Percentiles rank a stretch among this genome's conserved stretches.
phyloP scores from a whole-genome alignment of 1,140 invertebrate species.

The Zaprionus taronus region DNA sequence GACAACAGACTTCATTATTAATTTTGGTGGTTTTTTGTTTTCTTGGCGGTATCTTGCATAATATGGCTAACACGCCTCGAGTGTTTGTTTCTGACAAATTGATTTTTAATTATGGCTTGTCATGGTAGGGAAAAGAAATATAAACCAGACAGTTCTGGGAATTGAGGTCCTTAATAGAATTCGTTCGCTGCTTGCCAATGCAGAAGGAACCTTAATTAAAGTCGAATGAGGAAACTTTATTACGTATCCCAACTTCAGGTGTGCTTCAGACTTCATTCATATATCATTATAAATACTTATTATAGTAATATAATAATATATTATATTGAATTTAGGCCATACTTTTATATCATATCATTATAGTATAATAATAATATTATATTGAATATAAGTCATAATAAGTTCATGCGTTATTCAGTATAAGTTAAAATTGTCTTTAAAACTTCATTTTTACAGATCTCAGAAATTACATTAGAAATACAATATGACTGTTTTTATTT shows the following conservation, averaged over 20 bases:
- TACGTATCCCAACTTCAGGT: not conserved
- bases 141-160: slow-evolving; percentile 51
- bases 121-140: slow-evolving; percentile 54
- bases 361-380: too few relatives aligned
- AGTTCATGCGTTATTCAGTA: not conserved
- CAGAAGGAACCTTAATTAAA: not conserved
- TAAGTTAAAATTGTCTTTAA: not conserved
- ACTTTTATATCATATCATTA: too few relatives aligned
- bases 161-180: slow-evolving; percentile 33
- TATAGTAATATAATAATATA: too few relatives aligned
- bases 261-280: too few relatives aligned
- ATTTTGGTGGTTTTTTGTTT: slow-evolving; percentile 38
- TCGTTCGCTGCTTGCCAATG: not conserved
- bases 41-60: slow-evolving; percentile 61
- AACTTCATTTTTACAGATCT: not conserved
- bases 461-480: not conserved
- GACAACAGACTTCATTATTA: slow-evolving; percentile 73
- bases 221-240: not conserved
- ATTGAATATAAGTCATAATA: too few relatives aligned
- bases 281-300: too few relatives aligned
- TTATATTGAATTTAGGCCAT: too few relatives aligned
- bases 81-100: slow-evolving; percentile 62
- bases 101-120: slow-evolving; percentile 77
- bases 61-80: slow-evolving; percentile 52
- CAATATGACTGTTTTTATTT: not conserved